A percentile compares a stretch with the other conserved stretches of the same genome.
These are phyloP conservation scores for Trachelus tabidus DNA, from an alignment of 2,888 invertebrate species.

Conservation along the genomic window DNA sequence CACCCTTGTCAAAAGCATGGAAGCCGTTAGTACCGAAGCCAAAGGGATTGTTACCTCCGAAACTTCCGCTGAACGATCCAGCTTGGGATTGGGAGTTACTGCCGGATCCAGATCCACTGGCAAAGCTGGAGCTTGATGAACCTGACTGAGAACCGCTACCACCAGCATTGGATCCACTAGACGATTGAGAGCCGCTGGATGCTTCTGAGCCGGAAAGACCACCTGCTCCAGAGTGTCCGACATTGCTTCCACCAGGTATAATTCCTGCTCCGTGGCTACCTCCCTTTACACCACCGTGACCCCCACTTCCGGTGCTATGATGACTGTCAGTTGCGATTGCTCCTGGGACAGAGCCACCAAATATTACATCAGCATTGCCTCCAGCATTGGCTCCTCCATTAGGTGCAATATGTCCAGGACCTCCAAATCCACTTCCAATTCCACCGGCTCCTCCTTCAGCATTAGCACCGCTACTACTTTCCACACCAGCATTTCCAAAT, in stretches of 20 bases:
- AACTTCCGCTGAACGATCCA: background rate
- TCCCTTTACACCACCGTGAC: background rate
- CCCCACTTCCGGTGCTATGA: no score
- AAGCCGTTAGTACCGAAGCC: background rate
- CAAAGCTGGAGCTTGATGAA: background rate
- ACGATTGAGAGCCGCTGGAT: background rate
- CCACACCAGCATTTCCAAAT: background rate
- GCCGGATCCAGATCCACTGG: background rate
- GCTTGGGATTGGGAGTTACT: constrained; percentile 8
- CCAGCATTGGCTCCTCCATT: no score
- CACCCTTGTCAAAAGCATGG: background rate
- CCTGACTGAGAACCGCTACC: constrained; percentile 3
- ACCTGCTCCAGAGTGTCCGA: background rate
- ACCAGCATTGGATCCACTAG: background rate
- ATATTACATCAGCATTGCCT: no score
- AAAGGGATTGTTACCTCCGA: constrained; percentile 9
- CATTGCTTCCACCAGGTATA: background rate
- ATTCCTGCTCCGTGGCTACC: background rate
- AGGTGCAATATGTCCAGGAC: no score
- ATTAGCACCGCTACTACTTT: background rate
- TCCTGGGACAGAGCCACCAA: no score
- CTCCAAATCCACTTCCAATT: background rate
- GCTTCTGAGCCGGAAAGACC: background rate
- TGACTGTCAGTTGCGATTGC: no score
- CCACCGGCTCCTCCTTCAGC: constrained; percentile 2